A percentile compares a stretch with the other conserved stretches of the same genome.
Conservation (phyloP, 2,797 vertebrate species). For the Megalops cyprinoides region DNA sequence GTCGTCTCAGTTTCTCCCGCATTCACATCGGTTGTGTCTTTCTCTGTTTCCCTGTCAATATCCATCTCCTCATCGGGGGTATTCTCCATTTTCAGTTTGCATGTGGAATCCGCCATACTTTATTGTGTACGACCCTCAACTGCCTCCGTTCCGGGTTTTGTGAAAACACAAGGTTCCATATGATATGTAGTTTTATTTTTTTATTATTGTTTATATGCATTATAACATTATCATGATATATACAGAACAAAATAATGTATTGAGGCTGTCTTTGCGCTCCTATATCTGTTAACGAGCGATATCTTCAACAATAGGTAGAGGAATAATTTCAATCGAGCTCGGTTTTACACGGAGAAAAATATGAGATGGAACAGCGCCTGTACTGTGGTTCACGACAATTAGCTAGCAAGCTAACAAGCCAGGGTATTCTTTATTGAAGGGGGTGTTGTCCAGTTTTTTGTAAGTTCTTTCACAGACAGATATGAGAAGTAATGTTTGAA, state of each 20-base stretch:
- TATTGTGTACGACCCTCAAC: conserved; percentile 62
- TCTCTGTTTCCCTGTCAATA: conserved; percentile 38
- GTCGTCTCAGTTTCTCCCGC: not conserved
- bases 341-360: conserved; percentile 33
- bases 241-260: not conserved
- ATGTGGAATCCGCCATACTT: conserved; percentile 60
- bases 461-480: not conserved
- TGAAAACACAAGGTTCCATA: conserved; percentile 9
- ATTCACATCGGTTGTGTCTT: not conserved
- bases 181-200: not conserved
- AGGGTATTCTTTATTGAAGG: conserved; percentile 2
- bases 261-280: not conserved
- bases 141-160: conserved; percentile 36
- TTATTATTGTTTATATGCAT: not conserved
- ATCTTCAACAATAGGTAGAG: not conserved
- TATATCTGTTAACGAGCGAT: not conserved
- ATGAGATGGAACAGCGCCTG: conserved; percentile 1
- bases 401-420: not conserved
- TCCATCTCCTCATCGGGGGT: conserved; percentile 40
- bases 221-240: too few species aligned
- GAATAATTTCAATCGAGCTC: conserved; percentile 8
- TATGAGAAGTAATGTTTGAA: not conserved
- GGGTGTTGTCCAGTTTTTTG: not conserved
- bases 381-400: not conserved
- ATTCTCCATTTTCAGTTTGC: conserved; percentile 37